Conservation (phyloP, 2,113 vertebrate species). For the Eubucco bourcierii region DNA sequence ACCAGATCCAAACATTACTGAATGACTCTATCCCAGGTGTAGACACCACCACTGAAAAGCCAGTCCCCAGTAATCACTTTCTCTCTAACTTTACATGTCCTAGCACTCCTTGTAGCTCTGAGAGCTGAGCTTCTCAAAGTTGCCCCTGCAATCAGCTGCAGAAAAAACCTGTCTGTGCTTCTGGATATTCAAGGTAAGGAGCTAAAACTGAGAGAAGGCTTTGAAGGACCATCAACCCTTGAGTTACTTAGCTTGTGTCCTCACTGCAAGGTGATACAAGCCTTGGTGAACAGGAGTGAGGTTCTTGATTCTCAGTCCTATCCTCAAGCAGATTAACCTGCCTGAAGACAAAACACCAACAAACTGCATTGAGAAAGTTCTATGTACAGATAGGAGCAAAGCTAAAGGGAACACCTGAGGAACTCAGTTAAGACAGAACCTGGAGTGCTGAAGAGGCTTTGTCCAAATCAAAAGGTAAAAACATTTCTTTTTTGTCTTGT, state of each 20-base stretch:
- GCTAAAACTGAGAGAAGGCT: not conserved
- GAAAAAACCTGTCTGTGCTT: not conserved
- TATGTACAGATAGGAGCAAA: not conserved
- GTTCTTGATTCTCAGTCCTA: not conserved
- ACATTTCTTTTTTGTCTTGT: not conserved
- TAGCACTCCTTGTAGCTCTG: not conserved
- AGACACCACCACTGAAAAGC: not conserved
- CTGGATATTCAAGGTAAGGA: not conserved
- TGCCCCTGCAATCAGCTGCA: not conserved
- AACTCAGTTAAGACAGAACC: not conserved
- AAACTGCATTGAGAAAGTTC: not conserved
- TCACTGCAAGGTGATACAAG: not conserved
- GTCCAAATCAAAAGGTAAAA: slow-evolving; percentile 10
- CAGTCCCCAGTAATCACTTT: not conserved
- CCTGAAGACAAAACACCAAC: not conserved
- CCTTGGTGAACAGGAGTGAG: rapidly evolving
- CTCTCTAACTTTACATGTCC: not conserved
- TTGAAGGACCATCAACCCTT: not conserved
- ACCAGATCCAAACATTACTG: not conserved
- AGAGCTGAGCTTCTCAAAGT: not conserved
- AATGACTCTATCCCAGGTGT: not conserved
- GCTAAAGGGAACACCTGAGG: not conserved
- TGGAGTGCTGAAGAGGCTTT: not conserved
- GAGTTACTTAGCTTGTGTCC: not conserved
- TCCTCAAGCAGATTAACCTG: not conserved